Conservation (phyloP, 1,140 invertebrate species). For the Aphelenchoides besseyi region DNA sequence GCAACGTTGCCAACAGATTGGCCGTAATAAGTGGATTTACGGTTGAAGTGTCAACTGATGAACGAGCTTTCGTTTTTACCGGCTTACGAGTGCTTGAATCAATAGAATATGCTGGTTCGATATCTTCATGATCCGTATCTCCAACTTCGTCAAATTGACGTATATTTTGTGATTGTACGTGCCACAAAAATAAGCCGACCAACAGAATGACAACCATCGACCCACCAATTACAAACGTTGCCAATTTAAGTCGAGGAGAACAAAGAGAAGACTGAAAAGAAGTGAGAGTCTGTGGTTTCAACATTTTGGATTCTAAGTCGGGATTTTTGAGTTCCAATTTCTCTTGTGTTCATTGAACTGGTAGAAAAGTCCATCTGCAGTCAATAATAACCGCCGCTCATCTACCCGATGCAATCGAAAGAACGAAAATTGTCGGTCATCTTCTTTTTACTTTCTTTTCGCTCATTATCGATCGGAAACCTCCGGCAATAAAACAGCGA, state of each 20-base stretch:
- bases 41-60: too few species aligned
- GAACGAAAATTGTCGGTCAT: background rate
- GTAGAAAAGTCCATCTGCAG: too few species aligned
- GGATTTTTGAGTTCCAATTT: background rate
- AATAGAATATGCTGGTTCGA: background rate
- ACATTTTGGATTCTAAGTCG: background rate
- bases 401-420: background rate
- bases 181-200: background rate
- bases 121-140: background rate
- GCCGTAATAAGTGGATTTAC: constrained; percentile 18
- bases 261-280: background rate
- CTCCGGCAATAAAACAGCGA: too few species aligned
- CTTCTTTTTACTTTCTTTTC: background rate
- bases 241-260: background rate
- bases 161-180: background rate
- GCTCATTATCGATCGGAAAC: background rate
- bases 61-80: too few species aligned
- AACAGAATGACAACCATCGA: background rate
- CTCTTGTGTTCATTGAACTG: background rate
- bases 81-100: background rate
- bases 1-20: constrained; percentile 19
- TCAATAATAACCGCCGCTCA: background rate
- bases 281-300: background rate
- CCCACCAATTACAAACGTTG: background rate
- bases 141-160: background rate